Evolutionary conservation across 2,797 vertebrate species (phyloP), one percentile per base, ranked within the genome.

Genomic region (Yasuhikotakia modesta): DNA sequence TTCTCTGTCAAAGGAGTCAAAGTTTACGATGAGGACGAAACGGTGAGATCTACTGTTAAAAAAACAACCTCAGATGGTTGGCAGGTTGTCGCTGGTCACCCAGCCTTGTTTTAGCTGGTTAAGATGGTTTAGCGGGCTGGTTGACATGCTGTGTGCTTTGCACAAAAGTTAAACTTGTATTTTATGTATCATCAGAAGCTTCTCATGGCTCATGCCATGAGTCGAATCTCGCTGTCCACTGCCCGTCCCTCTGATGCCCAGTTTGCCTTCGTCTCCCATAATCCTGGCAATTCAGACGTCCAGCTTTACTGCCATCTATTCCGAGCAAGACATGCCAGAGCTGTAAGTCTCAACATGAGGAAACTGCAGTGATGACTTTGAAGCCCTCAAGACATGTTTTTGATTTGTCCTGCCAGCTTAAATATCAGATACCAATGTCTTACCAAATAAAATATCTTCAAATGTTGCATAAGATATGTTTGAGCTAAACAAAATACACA

Each of bases 271-370:
- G 87, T 96, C 64, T 93, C 97, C 30, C 96, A 96, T 86, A 98
- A 98, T 78, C 97, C 97, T 0, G 92, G 85, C 61, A 91, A 91
- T 81, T 32, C 87, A 0, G 87, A 94, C 22, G 85, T 83, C 39
- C 86, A 91, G 73, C 95, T 98, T 45, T 99, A 96, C 92, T 98
- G 97, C 88, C 97, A 98, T 68, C 92, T 99, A 48, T 99, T 98
- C 12, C 88, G 92, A 84, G 94, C 95, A 4, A 87, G 93, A 63
- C 96, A 97, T 27, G 88, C 94, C 1, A 90, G 94, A 81, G 96
- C 96, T 81, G 97, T 98, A 88, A 81, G 90, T 64, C 17, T 57
- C 11, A 14, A 57, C 43, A n/a, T 17, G 1, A 43, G 12, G 2
- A 69, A 17, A 43, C 19, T 4, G 5, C 16, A 4, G 4, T 52